These are phyloP conservation scores for Phodopus roborovskii DNA, from an alignment of 2,113 vertebrate genomes.

Conservation along the genomic window DNA sequence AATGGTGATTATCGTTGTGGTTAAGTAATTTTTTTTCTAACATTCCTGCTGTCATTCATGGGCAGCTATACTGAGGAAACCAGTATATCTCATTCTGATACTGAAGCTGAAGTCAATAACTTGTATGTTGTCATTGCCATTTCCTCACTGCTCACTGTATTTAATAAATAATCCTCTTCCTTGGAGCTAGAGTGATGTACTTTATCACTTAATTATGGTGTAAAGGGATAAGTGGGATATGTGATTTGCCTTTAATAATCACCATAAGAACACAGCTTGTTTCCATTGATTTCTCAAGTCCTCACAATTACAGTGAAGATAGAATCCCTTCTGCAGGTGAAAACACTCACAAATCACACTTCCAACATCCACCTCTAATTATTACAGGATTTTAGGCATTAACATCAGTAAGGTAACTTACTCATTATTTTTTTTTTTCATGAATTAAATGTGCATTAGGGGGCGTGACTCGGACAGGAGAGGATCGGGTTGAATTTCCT, in stretches of 20 bases:
- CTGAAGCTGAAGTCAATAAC: not conserved
- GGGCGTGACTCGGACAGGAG: no score
- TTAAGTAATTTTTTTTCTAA: not conserved
- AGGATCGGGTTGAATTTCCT: no score
- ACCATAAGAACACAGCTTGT: not conserved
- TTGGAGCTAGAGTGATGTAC: not conserved
- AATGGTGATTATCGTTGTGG: not conserved
- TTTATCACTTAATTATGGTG: not conserved
- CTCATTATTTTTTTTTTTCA: not conserved
- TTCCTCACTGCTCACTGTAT: not conserved
- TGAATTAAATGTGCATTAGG: not conserved
- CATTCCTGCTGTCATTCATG: not conserved
- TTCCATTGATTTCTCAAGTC: not conserved
- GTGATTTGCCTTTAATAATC: not conserved
- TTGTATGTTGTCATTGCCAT: not conserved
- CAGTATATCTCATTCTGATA: not conserved
- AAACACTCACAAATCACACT: not conserved
- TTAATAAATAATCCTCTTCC: not conserved
- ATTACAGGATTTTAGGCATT: not conserved
- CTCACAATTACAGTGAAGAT: not conserved
- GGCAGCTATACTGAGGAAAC: not conserved
- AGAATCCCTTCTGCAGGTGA: not conserved
- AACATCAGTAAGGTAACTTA: not conserved
- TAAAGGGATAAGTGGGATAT: not conserved
- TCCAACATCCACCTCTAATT: not conserved